A percentile compares a stretch with the other conserved stretches of the same genome.
Conservation (phyloP, 2,888 invertebrate species). For the Dryadula phaetusa region DNA sequence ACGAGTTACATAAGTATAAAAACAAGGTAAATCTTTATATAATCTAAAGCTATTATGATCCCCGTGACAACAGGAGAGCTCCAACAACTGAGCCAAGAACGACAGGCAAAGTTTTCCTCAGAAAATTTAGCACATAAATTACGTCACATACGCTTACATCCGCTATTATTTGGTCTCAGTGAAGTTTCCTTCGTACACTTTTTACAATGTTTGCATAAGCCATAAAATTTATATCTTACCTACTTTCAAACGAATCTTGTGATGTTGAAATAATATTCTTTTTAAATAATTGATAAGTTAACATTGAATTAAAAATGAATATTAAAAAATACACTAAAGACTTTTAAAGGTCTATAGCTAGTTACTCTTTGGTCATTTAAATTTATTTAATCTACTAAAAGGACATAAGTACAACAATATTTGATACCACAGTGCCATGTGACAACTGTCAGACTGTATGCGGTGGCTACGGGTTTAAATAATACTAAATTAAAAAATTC, state of each 20-base stretch:
- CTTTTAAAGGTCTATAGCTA: no score
- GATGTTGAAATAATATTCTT: constrained; percentile 22
- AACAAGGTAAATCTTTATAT: constrained; percentile 65
- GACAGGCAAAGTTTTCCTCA: constrained; percentile 65
- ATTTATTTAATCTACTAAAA: no score
- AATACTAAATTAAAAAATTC: no score
- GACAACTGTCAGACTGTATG: no score
- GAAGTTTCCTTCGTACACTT: constrained; percentile 59
- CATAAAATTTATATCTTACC: constrained; percentile 62
- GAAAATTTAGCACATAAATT: constrained; percentile 77
- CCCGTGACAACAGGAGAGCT: constrained; percentile 46
- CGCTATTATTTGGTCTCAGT: constrained; percentile 72
- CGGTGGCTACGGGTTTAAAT: no score
- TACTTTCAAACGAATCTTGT: constrained; percentile 33
- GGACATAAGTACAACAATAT: no score
- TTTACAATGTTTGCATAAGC: constrained; percentile 69
- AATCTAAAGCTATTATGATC: constrained; percentile 63
- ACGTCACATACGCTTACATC: constrained; percentile 74
- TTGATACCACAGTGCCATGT: no score
- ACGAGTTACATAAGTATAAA: constrained; percentile 41
- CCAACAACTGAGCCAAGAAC: constrained; percentile 62
- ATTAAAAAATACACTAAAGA: no score
- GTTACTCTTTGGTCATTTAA: no score
- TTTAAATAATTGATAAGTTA: not conserved
- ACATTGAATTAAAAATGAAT: not conserved